Evolutionary conservation across 2,797 vertebrate species (phyloP), one percentile per base, ranked within the genome.

Genomic region (Rhadinocentrus ornatus): DNA sequence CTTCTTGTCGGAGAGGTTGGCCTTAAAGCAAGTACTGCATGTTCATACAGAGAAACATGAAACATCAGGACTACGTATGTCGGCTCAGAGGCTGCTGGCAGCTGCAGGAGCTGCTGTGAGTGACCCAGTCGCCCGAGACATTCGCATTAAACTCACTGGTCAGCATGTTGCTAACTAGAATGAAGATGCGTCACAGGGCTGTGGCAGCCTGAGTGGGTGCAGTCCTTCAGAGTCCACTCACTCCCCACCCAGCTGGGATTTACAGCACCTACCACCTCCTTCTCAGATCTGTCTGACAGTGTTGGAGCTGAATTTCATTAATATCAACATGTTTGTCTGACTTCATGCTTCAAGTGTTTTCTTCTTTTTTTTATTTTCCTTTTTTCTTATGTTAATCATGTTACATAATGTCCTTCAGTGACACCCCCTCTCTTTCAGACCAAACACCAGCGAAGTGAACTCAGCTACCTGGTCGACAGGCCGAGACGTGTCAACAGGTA

Each of bases 401-500:
- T 26, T 52, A 52, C 24, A 12, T 26, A 26, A 52, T 3, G 24
- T 50, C 1, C n/a, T 50, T 24, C 9, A n/a, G n/a, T 26, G 3
- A 52, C n/a, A 15, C 57, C 1, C 0, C n/a, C 18, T 87, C 69
- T 88, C 86, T 92, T 95, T 82, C 95, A 98, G 97, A 96, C 94
- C 46, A 99, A 98, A 93, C 97, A 98, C 85, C 97, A 98, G 90
- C 94, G 97, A 92, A 93, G 96, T 82, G 97, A 99, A 84, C 96
- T 98, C 94, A 97, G 96, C 94, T 99, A 97, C 91, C 95, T 98
- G 90, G 96, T 96, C 82, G 97, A 99, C 91, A 96, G 97, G 95
- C 97, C 97, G 55, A 95, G 97, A 81, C 96, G 97, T 72, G 97
- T 98, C 79, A 99, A 98, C 96, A 99, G 97, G 97, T 98, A 96